Evolutionary conservation across 2,113 vertebrate species (phyloP), one percentile per base, ranked within the genome.

Genomic region (Nothocercus nigrocapillus): DNA sequence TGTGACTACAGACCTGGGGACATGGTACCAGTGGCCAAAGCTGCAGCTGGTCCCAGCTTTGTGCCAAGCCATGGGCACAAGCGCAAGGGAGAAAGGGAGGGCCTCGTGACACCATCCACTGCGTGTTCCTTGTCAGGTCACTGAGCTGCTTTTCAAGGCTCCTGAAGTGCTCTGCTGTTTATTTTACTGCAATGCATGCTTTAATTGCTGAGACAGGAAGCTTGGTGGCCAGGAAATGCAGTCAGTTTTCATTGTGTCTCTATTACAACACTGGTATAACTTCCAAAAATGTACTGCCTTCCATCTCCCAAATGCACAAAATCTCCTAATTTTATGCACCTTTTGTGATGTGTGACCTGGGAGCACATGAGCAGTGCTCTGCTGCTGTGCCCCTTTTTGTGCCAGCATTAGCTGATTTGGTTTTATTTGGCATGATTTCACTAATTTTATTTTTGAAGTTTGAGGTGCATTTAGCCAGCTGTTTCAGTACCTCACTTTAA

Each of bases 401-500:
- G 96, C 82, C 74, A 88, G 67, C 61, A 95, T 85, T 42, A 47
- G 90, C 83, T 86, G 85, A 91, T 67, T 96, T 69, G 82, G 49
- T 68, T 68, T 63, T 18, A n/a, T 82, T 94, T 25, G 25, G 74
- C 62, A 63, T 77, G 64, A 75, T 73, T 96, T 95, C 61, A 63
- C 32, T 42, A 67, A 83, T 90, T 93, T 83, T 90, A 47, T 96
- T 95, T 95, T 64, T 6, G 47, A 93, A 90, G 75, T 95, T 94
- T 95, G 83, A 94, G 64, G 89, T 96, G 82, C 82, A 94, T 90
- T 88, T 92, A 96, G 11, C 36, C 58, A 66, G 5, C 34, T 81
- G 30, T 61, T 70, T 72, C 51, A 78, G 74, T 84, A 76, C 40
- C 44, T 82, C 45, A 32, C 88, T 56, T 90, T 96, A 93, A 92